phyloP scores from a whole-genome alignment of 2,888 invertebrate genomes.

The Rosalia funebris region DNA sequence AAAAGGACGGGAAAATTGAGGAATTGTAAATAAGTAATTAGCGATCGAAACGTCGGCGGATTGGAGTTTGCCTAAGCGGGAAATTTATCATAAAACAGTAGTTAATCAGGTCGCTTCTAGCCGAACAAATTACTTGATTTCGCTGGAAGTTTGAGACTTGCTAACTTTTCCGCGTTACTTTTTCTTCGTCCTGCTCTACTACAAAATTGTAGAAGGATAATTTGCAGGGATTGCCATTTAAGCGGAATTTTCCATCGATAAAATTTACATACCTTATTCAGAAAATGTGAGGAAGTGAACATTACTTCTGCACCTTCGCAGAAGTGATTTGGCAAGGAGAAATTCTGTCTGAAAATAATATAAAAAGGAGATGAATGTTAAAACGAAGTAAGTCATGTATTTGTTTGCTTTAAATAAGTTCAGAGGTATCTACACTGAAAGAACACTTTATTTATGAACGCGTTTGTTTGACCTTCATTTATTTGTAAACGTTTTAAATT shows the following conservation, averaged over 20 bases:
- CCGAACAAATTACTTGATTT: constrained; percentile 14
- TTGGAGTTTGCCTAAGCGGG: constrained; percentile 6
- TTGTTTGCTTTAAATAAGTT: too few species aligned
- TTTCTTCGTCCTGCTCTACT: not conserved
- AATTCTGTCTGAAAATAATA: too few species aligned
- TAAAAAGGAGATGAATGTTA: too few species aligned
- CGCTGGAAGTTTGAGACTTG: constrained; percentile 2
- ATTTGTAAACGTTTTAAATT: too few species aligned
- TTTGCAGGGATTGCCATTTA: constrained; percentile 15
- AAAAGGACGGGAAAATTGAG: too few species aligned
- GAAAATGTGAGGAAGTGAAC: not conserved
- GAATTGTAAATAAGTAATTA: not conserved
- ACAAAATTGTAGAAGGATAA: constrained; percentile 11
- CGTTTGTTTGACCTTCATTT: too few species aligned
- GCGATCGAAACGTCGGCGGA: not conserved
- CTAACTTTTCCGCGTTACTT: constrained; percentile 12
- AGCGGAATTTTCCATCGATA: constrained; percentile 6
- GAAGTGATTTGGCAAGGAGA: too few species aligned
- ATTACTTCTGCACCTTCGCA: not conserved
- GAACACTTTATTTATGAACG: too few species aligned
- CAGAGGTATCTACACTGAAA: too few species aligned
- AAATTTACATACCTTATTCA: constrained; percentile 11
- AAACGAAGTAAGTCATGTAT: too few species aligned
- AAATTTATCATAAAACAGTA: constrained; percentile 10
- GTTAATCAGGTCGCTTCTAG: constrained; percentile 18